A percentile compares a stretch with the other conserved stretches of the same genome.
Evolutionary conservation across 1,140 invertebrate genomes (phyloP).

Genomic region (Drosophila mojavensis): DNA sequence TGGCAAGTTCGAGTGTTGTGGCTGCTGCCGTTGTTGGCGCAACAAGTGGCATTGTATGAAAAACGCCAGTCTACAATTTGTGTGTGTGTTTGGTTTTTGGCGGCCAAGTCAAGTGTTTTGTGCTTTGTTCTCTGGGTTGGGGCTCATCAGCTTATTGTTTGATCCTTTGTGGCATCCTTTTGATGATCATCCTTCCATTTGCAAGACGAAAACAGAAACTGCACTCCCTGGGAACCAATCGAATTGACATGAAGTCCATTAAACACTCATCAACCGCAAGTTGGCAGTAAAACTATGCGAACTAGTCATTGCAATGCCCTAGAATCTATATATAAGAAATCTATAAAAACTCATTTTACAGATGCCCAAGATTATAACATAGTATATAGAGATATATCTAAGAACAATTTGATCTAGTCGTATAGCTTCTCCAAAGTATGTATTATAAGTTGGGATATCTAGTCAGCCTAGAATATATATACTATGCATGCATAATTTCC

Average conservation of each 20-base stretch:
- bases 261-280: conserved; percentile 4
- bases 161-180: conserved; percentile 54
- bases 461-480: too few relatives aligned
- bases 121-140: conserved; percentile 47
- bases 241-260: not conserved
- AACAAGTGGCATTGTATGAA: conserved; percentile 56
- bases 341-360: too few relatives aligned
- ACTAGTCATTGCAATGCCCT: not conserved
- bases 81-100: conserved; percentile 15
- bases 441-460: too few relatives aligned
- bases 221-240: conserved; percentile 10
- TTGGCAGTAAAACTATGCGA: not conserved
- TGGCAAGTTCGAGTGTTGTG: conserved; percentile 75
- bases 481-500: too few relatives aligned
- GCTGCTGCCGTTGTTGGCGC: conserved; percentile 40
- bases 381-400: too few relatives aligned
- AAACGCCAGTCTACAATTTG: conserved; percentile 13
- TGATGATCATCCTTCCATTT: conserved; percentile 57
- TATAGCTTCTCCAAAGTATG: too few relatives aligned
- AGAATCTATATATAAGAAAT: too few relatives aligned
- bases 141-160: conserved; percentile 49
- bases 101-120: conserved; percentile 19
- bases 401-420: too few relatives aligned
- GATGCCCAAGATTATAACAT: too few relatives aligned
- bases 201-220: conserved; percentile 12